A percentile compares a stretch with the other conserved stretches of the same genome.
Conservation (phyloP, 2,797 vertebrate species). For the Pseudochaenichthys georgianus region DNA sequence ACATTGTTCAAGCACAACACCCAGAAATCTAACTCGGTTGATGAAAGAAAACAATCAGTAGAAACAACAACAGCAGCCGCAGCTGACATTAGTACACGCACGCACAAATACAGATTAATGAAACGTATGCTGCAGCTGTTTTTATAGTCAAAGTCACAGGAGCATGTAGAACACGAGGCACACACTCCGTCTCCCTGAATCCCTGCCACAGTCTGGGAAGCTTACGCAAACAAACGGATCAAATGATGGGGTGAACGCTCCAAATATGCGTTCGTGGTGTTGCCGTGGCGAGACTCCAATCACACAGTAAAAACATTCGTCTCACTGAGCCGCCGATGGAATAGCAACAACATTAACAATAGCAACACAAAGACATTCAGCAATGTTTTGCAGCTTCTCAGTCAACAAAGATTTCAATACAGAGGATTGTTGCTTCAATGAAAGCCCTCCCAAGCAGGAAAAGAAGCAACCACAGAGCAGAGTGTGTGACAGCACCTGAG, state of each 20-base stretch:
- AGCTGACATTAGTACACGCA: constrained; percentile 12
- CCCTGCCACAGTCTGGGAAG: constrained; percentile 48
- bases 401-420: constrained; percentile 8
- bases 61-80: constrained; percentile 3
- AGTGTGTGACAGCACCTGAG: constrained; percentile 28
- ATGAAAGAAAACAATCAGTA: constrained; percentile 30
- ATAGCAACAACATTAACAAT: constrained; percentile 50
- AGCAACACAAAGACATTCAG: constrained; percentile 26
- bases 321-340: constrained; percentile 42
- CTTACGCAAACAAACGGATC: constrained; percentile 59
- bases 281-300: constrained; percentile 53
- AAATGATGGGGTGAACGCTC: constrained; percentile 56
- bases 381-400: constrained; percentile 7
- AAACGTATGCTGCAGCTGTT: constrained; percentile 14
- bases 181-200: constrained; percentile 43
- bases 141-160: constrained; percentile 24
- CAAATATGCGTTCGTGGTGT: constrained; percentile 46
- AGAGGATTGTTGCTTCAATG: constrained; percentile 26
- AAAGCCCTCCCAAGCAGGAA: background rate
- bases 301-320: constrained; percentile 43
- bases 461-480: background rate
- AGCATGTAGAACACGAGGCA: constrained; percentile 7
- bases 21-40: constrained; percentile 5
- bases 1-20: constrained; percentile 38
- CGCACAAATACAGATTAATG: background rate